Base-by-base conservation (phyloP, 2,888 invertebrate species). In the Pandemis cinnamomeana region DNA sequence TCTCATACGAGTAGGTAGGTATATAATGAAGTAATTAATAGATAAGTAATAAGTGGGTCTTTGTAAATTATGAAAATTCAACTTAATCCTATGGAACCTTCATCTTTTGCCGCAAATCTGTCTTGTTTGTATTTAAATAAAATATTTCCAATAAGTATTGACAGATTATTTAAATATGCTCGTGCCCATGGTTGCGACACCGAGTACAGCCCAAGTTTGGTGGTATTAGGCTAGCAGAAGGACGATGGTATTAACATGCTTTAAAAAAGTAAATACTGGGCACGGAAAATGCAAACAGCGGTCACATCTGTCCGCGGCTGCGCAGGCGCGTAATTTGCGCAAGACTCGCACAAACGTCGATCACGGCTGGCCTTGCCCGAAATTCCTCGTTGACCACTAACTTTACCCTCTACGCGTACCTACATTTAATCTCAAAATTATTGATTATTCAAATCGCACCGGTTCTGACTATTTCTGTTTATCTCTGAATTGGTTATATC, bases 341-440 rank as follows among this genome's bases (percentile, higher is more conserved):
- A 92, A 92, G 83, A 84, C 77, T 76, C 82, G 80, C 80, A 81
- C 84, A 86, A 84, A 87, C 89, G 89, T 89, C 86, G 88, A 90
- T 90, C 89, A 88, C 84, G 78, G 78, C 76, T 80, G 90, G 85
- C 92, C 93, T 92, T 92, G 92, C 91, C 90, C 92, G 90, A 89
- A 89, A 91, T 92, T 88, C 87, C 85, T 90, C 86, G 82, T 82
- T 79, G 82, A 80, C 76, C 77, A 76, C 76, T 79, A 80, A 77
- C 81, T 80, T 80, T 81, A 86, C 80, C 81, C 80, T 80, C 79
- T 77, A 77, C 69, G 76, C 66, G 72, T 69, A 70, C 66, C 71
- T 69, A 70, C 68, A 74, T 70, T 69, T 53, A 64, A 60, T 69
- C 20, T 48, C 10, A 20, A 36, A 51, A 73, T 64, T 69, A 8